Base-by-base conservation (phyloP, 2,888 invertebrate genomes). In the Euproctis similis region DNA sequence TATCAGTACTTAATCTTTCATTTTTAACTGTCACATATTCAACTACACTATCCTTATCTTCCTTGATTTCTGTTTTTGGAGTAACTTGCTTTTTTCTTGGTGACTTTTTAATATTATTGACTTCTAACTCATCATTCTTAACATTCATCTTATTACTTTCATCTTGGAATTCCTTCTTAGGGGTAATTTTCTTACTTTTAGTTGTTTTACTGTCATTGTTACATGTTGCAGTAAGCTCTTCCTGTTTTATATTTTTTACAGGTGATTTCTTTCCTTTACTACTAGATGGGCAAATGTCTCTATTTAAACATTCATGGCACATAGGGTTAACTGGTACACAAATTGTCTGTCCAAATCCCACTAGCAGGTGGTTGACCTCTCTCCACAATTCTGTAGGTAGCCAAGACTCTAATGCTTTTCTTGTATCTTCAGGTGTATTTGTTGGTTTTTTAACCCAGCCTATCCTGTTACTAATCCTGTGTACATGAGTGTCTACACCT, bases 401-500 rank as follows among this genome's bases (percentile, higher is more conserved):
- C 96, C 97, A 97, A 6, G 87, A 85, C 75, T 99, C 94, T 12
- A 99, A 75, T 6, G 88, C 89, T 46, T 87, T 87, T 34, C 96
- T 87, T 0, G 98, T 98, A 19, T 91, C 89, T 72, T 98, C 98
- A 0, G 98, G 97, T 7, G 92, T 94, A 54, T 89, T 88, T 4
- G 92, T 91, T 8, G 86, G 62, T 42, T 87, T 88, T 34, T 80
- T 87, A 0, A 94, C 88, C 98, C 97, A 98, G 2, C 90, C 90
- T 31, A 98, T 86, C 37, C 98, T 88, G 71, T 98, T 98, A 19
- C 90, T 87, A 47, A 97, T 97, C 43, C 98, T 88, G 73, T 99
- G 98, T 1, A 99, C 98, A 82, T 99, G 99, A 0, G 96, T 97
- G 67, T 99, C 99, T 0, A 99, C 98, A 31, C 93, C 92, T 91